These are phyloP conservation scores for Cotesia vestalis DNA, from an alignment of 1,140 invertebrate species.

Conservation along the genomic window DNA sequence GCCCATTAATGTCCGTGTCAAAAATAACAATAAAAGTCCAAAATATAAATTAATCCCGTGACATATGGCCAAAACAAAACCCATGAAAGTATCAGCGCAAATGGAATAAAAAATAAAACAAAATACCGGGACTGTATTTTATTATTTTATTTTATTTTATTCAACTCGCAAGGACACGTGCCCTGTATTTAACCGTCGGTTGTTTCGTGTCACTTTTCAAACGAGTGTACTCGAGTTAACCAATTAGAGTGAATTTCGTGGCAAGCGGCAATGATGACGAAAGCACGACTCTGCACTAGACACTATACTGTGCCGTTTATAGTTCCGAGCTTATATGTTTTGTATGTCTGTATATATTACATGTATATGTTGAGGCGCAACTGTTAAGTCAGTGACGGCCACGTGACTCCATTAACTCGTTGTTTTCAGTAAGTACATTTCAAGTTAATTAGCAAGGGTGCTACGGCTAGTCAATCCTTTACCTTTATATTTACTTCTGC, in stretches of 20 bases:
- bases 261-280: conserved; percentile 23
- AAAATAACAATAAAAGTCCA: not conserved
- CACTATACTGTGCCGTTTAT: too few relatives aligned
- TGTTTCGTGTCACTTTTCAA: conserved; percentile 26
- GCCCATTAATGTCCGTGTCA: conserved; percentile 5
- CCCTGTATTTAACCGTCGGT: conserved; percentile 21
- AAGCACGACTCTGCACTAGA: too few relatives aligned
- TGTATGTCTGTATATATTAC: too few relatives aligned
- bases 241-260: conserved; percentile 24
- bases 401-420: conserved; percentile 29
- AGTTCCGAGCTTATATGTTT: too few relatives aligned
- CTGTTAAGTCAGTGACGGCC: conserved; percentile 8
- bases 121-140: not conserved
- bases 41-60: too few relatives aligned
- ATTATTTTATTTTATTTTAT: not conserved
- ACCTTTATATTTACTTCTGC: too few relatives aligned
- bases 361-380: not conserved
- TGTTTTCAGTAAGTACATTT: conserved; percentile 27
- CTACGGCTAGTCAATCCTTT: not conserved
- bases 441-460: conserved; percentile 18
- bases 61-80: too few relatives aligned
- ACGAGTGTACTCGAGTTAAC: conserved; percentile 28
- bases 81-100: too few relatives aligned
- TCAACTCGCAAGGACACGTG: not conserved
- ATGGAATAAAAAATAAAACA: too few relatives aligned